Evolutionary conservation across 2,797 vertebrate species (phyloP).

Genomic region (Crenichthys baileyi): DNA sequence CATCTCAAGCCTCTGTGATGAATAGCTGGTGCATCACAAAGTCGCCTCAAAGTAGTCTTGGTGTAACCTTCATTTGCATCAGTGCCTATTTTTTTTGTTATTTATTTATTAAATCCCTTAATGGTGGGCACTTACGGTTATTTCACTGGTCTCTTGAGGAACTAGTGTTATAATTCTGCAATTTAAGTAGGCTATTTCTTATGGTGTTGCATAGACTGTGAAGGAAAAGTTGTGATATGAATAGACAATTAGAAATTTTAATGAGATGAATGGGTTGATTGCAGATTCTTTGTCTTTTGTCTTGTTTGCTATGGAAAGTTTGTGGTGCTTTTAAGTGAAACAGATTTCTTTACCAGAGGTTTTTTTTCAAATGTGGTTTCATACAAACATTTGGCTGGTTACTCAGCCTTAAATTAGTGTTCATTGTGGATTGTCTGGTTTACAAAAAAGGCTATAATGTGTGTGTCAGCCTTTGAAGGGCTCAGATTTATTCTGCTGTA

Average conservation of each 20-base stretch:
- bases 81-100: conserved; percentile 62
- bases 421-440: background rate
- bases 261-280: conserved; percentile 62
- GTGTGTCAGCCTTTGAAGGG: background rate
- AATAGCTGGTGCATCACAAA: conserved; percentile 95
- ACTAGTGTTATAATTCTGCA: conserved; percentile 79
- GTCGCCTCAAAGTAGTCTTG: conserved; percentile 92
- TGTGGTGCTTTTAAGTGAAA: background rate
- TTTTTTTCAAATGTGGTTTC: background rate
- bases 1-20: conserved; percentile 94
- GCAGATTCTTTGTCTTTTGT: conserved; percentile 18
- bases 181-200: conserved; percentile 78
- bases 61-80: conserved; percentile 97
- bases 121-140: conserved; percentile 82
- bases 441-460: background rate
- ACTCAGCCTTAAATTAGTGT: background rate
- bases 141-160: conserved; percentile 73
- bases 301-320: background rate
- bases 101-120: conserved; percentile 81
- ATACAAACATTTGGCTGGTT: background rate
- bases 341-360: background rate
- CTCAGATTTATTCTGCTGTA: background rate
- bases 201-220: conserved; percentile 66
- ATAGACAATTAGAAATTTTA: conserved; percentile 42
- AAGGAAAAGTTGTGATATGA: conserved; percentile 49